phyloP scores from a whole-genome alignment of 2,797 vertebrate genomes.

The Diplodus sargus region DNA sequence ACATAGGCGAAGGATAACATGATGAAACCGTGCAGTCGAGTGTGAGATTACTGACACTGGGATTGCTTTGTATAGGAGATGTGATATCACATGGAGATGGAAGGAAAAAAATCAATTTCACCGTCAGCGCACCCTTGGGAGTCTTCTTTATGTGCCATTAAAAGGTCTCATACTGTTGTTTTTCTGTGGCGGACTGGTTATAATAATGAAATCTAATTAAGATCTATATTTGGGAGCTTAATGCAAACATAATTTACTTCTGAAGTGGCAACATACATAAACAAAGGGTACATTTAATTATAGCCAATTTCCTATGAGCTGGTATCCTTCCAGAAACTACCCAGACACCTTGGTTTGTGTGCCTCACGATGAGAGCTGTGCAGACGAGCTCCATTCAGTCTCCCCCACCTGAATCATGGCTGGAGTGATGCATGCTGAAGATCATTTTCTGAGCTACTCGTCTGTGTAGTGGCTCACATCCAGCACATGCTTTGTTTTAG shows the following conservation, averaged over 20 bases:
- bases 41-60: conserved; percentile 56
- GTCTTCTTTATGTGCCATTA: conserved; percentile 26
- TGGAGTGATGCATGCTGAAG: conserved; percentile 74
- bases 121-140: conserved; percentile 18
- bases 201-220: conserved; percentile 41
- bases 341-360: conserved; percentile 64
- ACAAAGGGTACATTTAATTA: conserved; percentile 11
- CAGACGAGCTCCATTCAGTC: conserved; percentile 66
- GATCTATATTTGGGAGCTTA: conserved; percentile 31
- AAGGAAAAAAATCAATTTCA: conserved; percentile 48
- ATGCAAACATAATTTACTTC: conserved; percentile 12
- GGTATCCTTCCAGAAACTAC: conserved; percentile 41
- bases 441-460: conserved; percentile 80
- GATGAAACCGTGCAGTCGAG: conserved; percentile 48
- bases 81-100: conserved; percentile 34
- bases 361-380: conserved; percentile 69
- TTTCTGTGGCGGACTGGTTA: conserved; percentile 2
- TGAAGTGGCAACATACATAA: conserved; percentile 13
- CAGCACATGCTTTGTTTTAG: conserved; percentile 79
- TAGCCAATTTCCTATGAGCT: conserved; percentile 22
- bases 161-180: conserved; percentile 23
- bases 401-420: conserved; percentile 72
- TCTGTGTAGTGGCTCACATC: conserved; percentile 78
- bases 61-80: conserved; percentile 49
- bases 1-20: conserved; percentile 37